These are phyloP conservation scores for Eupeodes corollae DNA, from an alignment of 1,140 invertebrate genomes.

Conservation along the genomic window DNA sequence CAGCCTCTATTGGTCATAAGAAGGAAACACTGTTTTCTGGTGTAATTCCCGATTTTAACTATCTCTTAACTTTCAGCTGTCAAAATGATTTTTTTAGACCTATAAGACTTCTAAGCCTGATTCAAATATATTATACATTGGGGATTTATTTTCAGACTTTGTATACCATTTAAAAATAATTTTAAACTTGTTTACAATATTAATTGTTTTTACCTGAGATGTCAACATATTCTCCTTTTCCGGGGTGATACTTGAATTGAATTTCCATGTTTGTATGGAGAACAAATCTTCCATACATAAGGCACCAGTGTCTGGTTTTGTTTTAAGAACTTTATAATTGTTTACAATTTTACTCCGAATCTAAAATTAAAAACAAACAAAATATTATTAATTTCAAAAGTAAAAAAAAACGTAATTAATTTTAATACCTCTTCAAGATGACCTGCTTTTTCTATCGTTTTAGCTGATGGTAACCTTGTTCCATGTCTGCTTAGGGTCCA, in stretches of 20 bases:
- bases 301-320: slow-evolving; percentile 32
- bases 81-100: too few relatives aligned
- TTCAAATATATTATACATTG: too few relatives aligned
- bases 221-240: slow-evolving; percentile 45
- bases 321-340: slow-evolving; percentile 42
- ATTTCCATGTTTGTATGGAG: slow-evolving; percentile 46
- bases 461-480: slow-evolving; percentile 45
- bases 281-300: slow-evolving; percentile 47
- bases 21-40: too few relatives aligned
- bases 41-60: too few relatives aligned
- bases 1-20: too few relatives aligned
- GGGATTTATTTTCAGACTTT: too few relatives aligned
- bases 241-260: slow-evolving; percentile 45
- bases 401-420: slow-evolving; percentile 10
- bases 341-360: slow-evolving; percentile 42
- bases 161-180: slow-evolving; percentile 2
- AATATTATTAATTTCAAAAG: not conserved
- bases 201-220: slow-evolving; percentile 11
- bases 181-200: too few relatives aligned
- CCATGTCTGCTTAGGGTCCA: slow-evolving; percentile 54
- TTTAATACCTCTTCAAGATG: slow-evolving; percentile 38
- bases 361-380: slow-evolving; percentile 7
- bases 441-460: slow-evolving; percentile 41
- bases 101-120: too few relatives aligned
- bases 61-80: too few relatives aligned